Evolutionary conservation across 2,113 vertebrate genomes (phyloP), one percentile per base, ranked within the genome.

Genomic region (Erinaceus europaeus): DNA sequence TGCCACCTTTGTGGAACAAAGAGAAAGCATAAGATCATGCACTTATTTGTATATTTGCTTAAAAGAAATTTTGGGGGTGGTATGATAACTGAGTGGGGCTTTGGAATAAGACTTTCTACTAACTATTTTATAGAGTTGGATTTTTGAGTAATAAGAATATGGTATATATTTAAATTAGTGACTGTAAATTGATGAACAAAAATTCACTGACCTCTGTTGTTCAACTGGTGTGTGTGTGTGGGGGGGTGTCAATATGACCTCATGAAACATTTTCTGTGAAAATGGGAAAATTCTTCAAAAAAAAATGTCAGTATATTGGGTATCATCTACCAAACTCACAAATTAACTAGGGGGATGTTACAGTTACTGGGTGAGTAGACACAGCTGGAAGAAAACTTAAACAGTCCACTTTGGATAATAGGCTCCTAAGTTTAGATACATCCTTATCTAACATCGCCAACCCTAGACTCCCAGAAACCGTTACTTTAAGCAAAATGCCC

Each of bases 81-180:
- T 6, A 1, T 18, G 44, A 38, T 6, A 1, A 2, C 5, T 9
- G 4, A 7, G 3, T 10, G 40, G 25, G 4, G 18, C 25, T 6
- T 0, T 29, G 11, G 21, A 40, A 36, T 29, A 17, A 61, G 71
- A 34, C 23, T 42, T 81, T 21, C 27, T 72, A 27, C 79, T 1
- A 15, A 73, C 9, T 6, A 48, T 10, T 53, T 53, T 9, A 6
- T 53, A 5, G 9, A 15, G 20, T n/a, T 55, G 52, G 20, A 13
- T 21, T 80, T 38, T 65, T 23, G 48, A 57, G 12, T 15, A 61
- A 10, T 7, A 13, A 15, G 27, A 44, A 25, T 15, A 5, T 4
- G 29, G 2, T 38, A 7, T 50, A 34, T 29, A 44, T 8, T 59
- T 1, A 42, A 57, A 76, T 42, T 34, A 5, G 1, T 13, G n/a